Conservation (phyloP, 2,888 invertebrate species). For the Macrosoma leucophasiata region DNA sequence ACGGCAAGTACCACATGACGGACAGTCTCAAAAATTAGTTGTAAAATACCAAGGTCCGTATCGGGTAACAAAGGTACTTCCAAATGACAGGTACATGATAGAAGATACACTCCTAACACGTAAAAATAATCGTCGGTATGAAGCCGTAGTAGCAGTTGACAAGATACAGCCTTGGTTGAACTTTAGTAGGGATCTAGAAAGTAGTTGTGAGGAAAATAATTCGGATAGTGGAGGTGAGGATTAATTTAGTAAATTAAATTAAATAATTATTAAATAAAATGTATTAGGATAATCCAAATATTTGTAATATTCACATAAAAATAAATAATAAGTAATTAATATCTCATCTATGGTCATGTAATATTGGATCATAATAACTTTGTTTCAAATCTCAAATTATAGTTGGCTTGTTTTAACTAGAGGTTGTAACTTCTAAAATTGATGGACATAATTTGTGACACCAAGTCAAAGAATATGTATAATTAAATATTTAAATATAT, state of each 20-base stretch:
- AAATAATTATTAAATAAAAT: background rate
- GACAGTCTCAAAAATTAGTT: slow-evolving; percentile 20
- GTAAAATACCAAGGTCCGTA: slow-evolving; percentile 20
- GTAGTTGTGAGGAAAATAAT: slow-evolving; percentile 4
- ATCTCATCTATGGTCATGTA: background rate
- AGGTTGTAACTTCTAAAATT: background rate
- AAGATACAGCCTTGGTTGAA: slow-evolving; percentile 12
- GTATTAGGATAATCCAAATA: slow-evolving; percentile 1
- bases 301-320: background rate
- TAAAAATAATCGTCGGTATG: slow-evolving; percentile 13
- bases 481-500: background rate
- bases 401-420: background rate
- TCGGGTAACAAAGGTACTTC: slow-evolving; percentile 13
- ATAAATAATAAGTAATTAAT: too few species aligned
- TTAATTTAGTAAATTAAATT: background rate
- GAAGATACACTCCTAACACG: slow-evolving; percentile 9
- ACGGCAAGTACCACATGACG: slow-evolving; percentile 17
- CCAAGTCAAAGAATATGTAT: too few species aligned
- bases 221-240: background rate
- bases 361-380: background rate
- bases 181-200: slow-evolving; percentile 4
- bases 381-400: background rate
- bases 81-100: slow-evolving; percentile 9
- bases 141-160: slow-evolving; percentile 14
- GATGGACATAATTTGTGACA: background rate